Evolutionary conservation across 2,113 vertebrate genomes (phyloP).

Genomic region (Zosterops lateralis): DNA sequence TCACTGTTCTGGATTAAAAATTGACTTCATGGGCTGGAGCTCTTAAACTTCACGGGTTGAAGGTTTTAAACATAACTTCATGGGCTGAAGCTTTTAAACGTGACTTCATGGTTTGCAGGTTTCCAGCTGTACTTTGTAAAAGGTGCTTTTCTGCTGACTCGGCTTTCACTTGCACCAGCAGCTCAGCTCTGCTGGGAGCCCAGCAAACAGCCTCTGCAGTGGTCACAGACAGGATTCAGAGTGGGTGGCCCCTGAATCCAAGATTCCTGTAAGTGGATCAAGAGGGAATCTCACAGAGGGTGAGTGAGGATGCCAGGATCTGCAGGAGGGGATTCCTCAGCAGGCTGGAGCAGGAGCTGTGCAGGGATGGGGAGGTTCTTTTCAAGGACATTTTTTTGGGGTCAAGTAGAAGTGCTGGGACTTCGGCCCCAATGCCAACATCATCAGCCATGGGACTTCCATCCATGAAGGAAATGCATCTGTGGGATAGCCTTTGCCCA

Average conservation of each 20-base stretch:
- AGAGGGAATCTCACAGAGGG: background rate
- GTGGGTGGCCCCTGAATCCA: background rate
- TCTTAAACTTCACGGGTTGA: background rate
- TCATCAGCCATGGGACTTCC: background rate
- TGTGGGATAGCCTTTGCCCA: fast-evolving
- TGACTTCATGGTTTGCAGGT: background rate
- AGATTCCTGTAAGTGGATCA: background rate
- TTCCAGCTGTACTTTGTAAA: background rate
- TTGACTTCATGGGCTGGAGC: background rate
- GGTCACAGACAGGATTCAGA: fast-evolving
- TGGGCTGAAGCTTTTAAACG: background rate
- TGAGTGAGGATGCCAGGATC: background rate
- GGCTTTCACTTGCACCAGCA: fast-evolving
- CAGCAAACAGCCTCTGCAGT: fast-evolving
- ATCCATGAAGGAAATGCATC: fast-evolving
- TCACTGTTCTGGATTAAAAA: background rate
- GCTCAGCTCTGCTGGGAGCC: background rate
- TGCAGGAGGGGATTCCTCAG: background rate
- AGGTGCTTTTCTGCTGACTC: background rate
- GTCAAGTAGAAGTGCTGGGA: background rate
- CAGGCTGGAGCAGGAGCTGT: background rate
- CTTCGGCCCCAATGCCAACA: fast-evolving
- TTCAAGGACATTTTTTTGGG: background rate
- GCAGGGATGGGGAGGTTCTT: background rate
- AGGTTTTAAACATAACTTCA: background rate